phyloP scores from a whole-genome alignment of 23 tunicate species.

The Diplosoma virens region DNA sequence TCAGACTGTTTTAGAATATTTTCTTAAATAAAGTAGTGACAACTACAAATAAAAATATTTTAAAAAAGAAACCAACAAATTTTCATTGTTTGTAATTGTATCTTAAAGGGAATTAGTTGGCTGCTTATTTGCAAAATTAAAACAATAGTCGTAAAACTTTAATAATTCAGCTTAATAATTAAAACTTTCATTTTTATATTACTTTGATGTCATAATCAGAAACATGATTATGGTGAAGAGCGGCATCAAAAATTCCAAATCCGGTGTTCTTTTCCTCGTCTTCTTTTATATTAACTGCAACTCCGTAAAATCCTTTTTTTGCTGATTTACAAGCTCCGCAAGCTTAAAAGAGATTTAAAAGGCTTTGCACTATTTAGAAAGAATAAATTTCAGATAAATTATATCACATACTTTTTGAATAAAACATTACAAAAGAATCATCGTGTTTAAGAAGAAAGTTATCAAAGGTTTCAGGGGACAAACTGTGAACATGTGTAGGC shows the following conservation, averaged over 20 bases:
- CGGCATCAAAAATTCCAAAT: slow-evolving; percentile 71
- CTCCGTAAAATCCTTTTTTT: slow-evolving; percentile 65
- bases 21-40: no score
- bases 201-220: slow-evolving; percentile 57
- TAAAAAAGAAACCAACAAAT: no score
- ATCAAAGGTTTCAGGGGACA: slow-evolving; percentile 42
- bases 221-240: slow-evolving; percentile 4
- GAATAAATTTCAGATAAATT: neutral
- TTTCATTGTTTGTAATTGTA: no score
- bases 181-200: no score
- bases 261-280: slow-evolving; percentile 51
- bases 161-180: no score
- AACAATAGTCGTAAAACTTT: no score
- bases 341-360: slow-evolving; percentile 27
- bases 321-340: slow-evolving; percentile 85
- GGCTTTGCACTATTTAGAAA: neutral
- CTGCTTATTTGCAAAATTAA: no score
- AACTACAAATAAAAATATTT: no score
- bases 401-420: slow-evolving; percentile 66
- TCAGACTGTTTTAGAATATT: no score
- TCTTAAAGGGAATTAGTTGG: no score
- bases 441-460: slow-evolving; percentile 24
- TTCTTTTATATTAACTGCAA: slow-evolving; percentile 62
- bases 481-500: slow-evolving; percentile 39
- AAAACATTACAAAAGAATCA: slow-evolving; percentile 79